Base-by-base conservation (phyloP, 2,113 vertebrate species). In the Chlamydotis undulata region DNA sequence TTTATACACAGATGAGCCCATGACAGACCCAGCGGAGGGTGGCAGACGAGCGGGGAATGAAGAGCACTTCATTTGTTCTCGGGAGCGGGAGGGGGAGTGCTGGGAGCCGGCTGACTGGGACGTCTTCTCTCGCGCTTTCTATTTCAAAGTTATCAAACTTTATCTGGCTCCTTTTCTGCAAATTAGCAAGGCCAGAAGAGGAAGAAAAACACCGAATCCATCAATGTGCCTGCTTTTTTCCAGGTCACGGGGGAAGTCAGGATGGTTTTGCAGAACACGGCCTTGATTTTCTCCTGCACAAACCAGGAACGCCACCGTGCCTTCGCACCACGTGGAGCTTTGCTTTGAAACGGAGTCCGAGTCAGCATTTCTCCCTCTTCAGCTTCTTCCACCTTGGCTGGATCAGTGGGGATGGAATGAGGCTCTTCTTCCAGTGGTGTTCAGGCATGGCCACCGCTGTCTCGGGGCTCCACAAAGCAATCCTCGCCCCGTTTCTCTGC, bases 1-100 rank as follows among this genome's bases (percentile, higher is more conserved):
- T 97, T 97, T 97, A 96, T 96, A 90, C 96, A 96, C 97, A 96
- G 96, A 96, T 96, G 97, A 97, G 94, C 35, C 94, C 96, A 84
- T 97, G 96, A 96, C 96, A 97, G 96, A 87, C 89, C 86, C 95
- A 97, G 76, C 77, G 93, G 94, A 97, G 96, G 96, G 94, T 96
- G 92, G 96, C 95, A 96, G 96, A 96, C 53, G 56, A 94, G 96
- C 60, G 0, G 45, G 79, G 95, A 95, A 94, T 95, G 90, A 56
- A 93, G 90, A 96, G 57, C 65, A 83, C 97, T 97, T 95, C 96
- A 96, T 97, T 97, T 96, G 90, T 94, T 80, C 93, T 67, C 57
- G 50, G 60, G 12, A 80, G 86, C 76, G 79, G 92, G 9, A 41
- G 73, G 94, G 88, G 86, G 77, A 95, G 81, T 10, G 0, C 71